phyloP scores from a whole-genome alignment of 1,140 invertebrate genomes.

The silkworm (Bombyx mori) region DNA sequence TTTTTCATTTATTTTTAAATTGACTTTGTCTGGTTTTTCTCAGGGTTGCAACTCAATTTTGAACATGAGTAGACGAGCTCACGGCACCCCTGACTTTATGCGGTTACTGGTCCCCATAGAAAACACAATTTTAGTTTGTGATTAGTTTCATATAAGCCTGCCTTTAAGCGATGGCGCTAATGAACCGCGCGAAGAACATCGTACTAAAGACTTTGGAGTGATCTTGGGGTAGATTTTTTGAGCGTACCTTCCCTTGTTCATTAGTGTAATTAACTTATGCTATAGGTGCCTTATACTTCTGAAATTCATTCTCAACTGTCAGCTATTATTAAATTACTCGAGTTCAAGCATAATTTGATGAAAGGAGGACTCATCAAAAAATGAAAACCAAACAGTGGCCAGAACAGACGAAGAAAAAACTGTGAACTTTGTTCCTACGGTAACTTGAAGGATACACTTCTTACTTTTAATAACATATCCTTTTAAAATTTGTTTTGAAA shows the following conservation, averaged over 20 bases:
- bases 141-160: slow-evolving; percentile 31
- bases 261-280: slow-evolving; percentile 69
- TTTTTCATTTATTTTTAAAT: too few species aligned
- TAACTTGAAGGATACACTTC: too few species aligned
- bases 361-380: too few species aligned
- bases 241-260: slow-evolving; percentile 64
- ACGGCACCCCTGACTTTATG: too few species aligned
- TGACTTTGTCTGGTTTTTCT: too few species aligned
- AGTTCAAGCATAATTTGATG: background rate
- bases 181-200: slow-evolving; percentile 64
- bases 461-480: too few species aligned
- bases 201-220: slow-evolving; percentile 64
- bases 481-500: too few species aligned
- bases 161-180: slow-evolving; percentile 43
- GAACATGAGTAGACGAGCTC: too few species aligned
- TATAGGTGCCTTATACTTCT: slow-evolving; percentile 33
- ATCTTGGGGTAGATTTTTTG: slow-evolving; percentile 60
- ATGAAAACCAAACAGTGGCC: too few species aligned
- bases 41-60: too few species aligned
- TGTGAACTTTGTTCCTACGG: too few species aligned
- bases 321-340: background rate
- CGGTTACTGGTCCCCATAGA: background rate
- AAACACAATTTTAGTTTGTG: background rate
- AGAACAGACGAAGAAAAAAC: too few species aligned
- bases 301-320: slow-evolving; percentile 36